These are phyloP conservation scores for Bubalus kerabau DNA, from an alignment of 2,113 vertebrate genomes.

Conservation along the genomic window DNA sequence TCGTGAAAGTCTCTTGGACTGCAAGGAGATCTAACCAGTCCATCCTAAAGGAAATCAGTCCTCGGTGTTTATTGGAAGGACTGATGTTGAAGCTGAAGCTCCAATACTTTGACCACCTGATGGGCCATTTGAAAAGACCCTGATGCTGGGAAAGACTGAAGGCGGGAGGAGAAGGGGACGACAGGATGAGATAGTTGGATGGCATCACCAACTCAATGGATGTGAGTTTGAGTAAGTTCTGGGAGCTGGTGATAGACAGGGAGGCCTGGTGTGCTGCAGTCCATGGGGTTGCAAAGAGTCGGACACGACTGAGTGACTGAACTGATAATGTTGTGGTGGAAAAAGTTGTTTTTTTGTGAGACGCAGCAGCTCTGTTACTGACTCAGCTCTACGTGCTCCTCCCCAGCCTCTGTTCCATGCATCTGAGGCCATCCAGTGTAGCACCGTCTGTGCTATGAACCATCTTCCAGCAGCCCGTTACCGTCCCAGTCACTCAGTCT, in stretches of 20 bases:
- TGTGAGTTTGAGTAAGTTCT: background rate
- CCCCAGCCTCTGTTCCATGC: too few species aligned
- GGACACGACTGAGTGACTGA: background rate
- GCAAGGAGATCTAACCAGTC: background rate
- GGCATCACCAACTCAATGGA: background rate
- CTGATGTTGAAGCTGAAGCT: background rate
- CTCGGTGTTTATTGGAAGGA: background rate
- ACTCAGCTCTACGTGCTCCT: background rate
- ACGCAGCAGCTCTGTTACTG: background rate
- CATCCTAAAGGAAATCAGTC: background rate
- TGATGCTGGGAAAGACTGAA: background rate
- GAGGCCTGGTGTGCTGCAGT: background rate
- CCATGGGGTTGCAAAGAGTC: background rate
- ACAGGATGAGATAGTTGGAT: background rate
- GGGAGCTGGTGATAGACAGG: background rate
- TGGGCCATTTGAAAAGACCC: background rate
- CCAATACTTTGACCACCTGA: background rate
- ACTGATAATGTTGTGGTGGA: background rate
- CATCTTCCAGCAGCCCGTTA: background rate
- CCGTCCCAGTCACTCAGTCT: background rate
- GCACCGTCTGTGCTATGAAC: fast-evolving
- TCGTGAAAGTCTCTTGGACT: background rate
- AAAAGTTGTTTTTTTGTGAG: background rate
- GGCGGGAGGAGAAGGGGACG: background rate
- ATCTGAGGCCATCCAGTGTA: too few species aligned